These are phyloP conservation scores for Pelodiscus sinensis DNA, from an alignment of 2,113 vertebrate species.

Conservation along the genomic window DNA sequence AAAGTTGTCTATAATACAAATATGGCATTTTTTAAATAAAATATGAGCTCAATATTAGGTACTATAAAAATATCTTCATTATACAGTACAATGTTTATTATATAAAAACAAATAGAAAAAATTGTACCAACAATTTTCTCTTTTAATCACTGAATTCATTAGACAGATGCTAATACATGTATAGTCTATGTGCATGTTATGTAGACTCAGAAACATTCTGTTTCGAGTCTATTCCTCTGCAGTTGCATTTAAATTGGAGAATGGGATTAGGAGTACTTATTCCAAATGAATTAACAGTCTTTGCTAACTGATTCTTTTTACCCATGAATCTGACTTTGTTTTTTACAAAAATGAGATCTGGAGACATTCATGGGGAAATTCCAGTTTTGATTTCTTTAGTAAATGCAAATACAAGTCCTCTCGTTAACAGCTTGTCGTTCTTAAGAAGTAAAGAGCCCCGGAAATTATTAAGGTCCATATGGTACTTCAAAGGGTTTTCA, in stretches of 20 bases:
- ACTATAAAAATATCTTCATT: neutral
- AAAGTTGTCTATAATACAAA: neutral
- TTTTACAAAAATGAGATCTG: neutral
- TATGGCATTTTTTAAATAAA: neutral
- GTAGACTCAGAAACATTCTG: neutral
- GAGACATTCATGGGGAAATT: neutral
- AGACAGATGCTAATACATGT: neutral
- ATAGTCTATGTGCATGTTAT: neutral
- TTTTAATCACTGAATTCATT: neutral
- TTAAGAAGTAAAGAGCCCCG: conserved; percentile 25
- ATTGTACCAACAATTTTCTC: neutral
- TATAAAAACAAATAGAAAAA: neutral
- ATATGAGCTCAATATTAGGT: neutral
- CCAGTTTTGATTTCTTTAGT: neutral
- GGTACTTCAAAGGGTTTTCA: conserved; percentile 54
- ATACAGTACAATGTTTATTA: too few species aligned
- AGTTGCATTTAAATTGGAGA: neutral
- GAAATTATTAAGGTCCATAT: conserved; percentile 61
- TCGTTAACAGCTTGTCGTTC: conserved; percentile 53
- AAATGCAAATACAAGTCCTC: neutral
- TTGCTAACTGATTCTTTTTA: neutral
- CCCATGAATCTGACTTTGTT: neutral
- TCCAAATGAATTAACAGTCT: neutral
- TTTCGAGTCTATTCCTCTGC: neutral
- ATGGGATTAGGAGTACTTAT: neutral